phyloP scores from a whole-genome alignment of 2,797 vertebrate genomes.

The Enteromius afrohamiltoni region DNA sequence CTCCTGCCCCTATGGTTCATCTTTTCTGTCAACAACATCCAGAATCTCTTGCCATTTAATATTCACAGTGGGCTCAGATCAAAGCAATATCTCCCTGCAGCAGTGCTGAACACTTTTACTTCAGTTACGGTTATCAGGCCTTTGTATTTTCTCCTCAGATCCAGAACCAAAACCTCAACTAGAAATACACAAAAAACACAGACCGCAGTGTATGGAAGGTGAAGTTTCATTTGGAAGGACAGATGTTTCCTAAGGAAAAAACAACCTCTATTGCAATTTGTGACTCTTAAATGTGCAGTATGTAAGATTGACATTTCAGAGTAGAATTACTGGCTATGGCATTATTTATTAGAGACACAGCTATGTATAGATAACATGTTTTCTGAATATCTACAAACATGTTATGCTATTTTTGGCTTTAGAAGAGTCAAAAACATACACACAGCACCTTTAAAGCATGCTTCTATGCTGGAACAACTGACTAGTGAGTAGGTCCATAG shows the following conservation, averaged over 20 bases:
- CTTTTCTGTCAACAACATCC: background rate
- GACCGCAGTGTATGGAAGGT: background rate
- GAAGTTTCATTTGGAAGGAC: background rate
- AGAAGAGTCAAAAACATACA: too few species aligned
- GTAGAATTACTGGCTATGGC: too few species aligned
- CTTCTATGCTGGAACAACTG: too few species aligned
- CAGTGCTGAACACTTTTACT: conserved; percentile 4
- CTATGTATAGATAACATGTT: too few species aligned
- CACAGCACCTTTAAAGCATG: background rate
- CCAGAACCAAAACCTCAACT: conserved; percentile 1
- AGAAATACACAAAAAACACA: background rate
- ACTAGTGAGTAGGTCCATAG: background rate
- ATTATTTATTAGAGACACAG: too few species aligned
- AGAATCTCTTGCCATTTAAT: conserved; percentile 6
- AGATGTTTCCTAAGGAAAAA: conserved; percentile 1
- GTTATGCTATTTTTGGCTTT: too few species aligned
- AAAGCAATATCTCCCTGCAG: conserved; percentile 4
- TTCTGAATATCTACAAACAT: too few species aligned
- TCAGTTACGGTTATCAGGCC: background rate
- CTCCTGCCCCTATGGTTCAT: background rate
- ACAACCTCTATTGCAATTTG: background rate
- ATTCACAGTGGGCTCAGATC: background rate
- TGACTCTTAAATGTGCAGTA: background rate
- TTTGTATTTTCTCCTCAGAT: conserved; percentile 3
- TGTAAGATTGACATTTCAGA: too few species aligned